Evolutionary conservation across 2,888 invertebrate genomes (phyloP).

Genomic region (Julus scanicus): DNA sequence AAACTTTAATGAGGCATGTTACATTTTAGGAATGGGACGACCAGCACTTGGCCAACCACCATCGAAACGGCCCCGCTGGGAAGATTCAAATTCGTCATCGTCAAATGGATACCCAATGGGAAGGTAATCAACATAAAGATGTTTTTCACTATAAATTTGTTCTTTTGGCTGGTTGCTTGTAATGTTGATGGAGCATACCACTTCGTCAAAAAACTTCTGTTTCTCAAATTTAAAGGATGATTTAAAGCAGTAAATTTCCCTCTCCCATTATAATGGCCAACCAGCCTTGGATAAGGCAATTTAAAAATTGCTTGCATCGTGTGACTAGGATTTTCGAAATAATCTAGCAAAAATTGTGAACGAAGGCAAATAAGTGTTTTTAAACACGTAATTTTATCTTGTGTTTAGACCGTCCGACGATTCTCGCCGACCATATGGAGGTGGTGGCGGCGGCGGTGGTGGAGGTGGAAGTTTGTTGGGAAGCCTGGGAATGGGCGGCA

Average conservation of each 20-base stretch:
- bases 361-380: too few relatives aligned
- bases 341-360: too few relatives aligned
- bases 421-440: conserved; percentile 18
- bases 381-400: not conserved
- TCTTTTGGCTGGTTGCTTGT: too few relatives aligned
- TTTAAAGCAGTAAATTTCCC: too few relatives aligned
- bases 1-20: not conserved
- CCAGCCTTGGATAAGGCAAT: too few relatives aligned
- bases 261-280: too few relatives aligned
- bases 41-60: conserved; percentile 36
- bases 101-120: conserved; percentile 51
- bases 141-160: too few relatives aligned
- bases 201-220: too few relatives aligned
- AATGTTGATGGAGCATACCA: too few relatives aligned
- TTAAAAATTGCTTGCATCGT: too few relatives aligned
- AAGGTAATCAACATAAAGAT: not conserved
- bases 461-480: conserved; percentile 20
- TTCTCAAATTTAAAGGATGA: too few relatives aligned
- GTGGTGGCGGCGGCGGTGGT: not conserved
- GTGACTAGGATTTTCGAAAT: too few relatives aligned
- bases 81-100: conserved; percentile 18
- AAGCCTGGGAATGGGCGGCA: conserved; percentile 19
- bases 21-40: conserved; percentile 22
- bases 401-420: not conserved
- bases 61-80: conserved; percentile 45